Percentiles rank a stretch among this genome's conserved stretches.
Conservation (phyloP, 1,140 invertebrate genomes). For the Adelges cooleyi region DNA sequence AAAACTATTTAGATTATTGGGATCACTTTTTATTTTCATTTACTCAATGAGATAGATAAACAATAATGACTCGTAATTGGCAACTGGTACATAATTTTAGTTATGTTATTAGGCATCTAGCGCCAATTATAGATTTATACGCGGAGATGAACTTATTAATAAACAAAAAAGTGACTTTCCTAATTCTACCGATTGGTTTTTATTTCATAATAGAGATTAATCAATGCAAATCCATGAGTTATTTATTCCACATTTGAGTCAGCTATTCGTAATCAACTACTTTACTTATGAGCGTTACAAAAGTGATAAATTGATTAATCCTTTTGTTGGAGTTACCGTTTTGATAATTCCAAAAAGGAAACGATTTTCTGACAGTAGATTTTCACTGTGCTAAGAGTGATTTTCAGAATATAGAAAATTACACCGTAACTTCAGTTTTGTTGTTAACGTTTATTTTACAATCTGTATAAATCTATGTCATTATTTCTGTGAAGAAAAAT, state of each 20-base stretch:
- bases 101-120: neutral
- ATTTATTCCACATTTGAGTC: constrained; percentile 22
- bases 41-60: no score
- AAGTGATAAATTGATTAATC: constrained; percentile 5
- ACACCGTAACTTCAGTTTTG: neutral
- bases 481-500: no score
- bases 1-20: no score
- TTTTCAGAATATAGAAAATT: constrained; percentile 18
- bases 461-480: no score
- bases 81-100: no score
- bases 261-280: constrained; percentile 3
- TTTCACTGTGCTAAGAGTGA: neutral
- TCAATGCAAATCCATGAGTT: no score
- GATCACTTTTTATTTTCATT: no score
- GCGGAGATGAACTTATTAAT: neutral
- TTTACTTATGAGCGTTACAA: constrained; percentile 23
- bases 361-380: constrained; percentile 19
- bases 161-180: neutral
- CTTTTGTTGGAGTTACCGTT: neutral
- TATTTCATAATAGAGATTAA: neutral
- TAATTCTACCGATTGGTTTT: neutral
- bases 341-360: neutral
- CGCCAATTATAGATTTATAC: neutral
- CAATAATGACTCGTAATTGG: no score
- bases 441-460: no score